Base-by-base conservation (phyloP, 2,113 vertebrate species). In the Channa argus region DNA sequence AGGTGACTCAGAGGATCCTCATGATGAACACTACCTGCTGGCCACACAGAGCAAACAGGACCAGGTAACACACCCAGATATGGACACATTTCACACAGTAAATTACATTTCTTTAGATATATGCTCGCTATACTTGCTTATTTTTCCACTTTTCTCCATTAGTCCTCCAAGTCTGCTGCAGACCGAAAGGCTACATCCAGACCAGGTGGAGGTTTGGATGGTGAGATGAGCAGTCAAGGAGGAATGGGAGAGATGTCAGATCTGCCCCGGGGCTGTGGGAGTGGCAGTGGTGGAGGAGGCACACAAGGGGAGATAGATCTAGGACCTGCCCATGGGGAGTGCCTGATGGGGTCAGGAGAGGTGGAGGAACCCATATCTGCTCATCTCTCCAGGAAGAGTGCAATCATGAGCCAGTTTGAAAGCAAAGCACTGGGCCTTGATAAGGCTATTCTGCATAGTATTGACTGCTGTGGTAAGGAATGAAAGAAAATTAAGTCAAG, bases 41-140 rank as follows among this genome's bases (percentile, higher is more conserved):
- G 93, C 95, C 53, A 99, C 98, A 2, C 98, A 99, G 88, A 99
- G 97, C 94, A 99, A 99, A 91, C 98, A 98, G 80, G 98, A 99
- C 67, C 98, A 98, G 96, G 98, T 98, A 64, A 58, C 73, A 63
- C 50, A 51, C 34, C 13, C 33, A 37, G 2, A 59, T 13, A 66
- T 46, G 3, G 4, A 63, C 14, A 51, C 47, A 61, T 51, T 11
- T 14, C 9, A 43, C 34, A 6, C 15, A 15, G 45, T 9, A 43
- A 52, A 38, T 67, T 0, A 0, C 10, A 54, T 13, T 13, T 6
- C 6, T 54, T 38, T 6, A 53, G 2, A 50, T n/a, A 15, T 13
- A 60, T 1, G 0, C 3, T 37, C 37, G 8, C 10, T 5, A 0
- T 11, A n/a, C 52, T 66, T 34, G 2, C 38, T 12, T 34, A 45